These are phyloP conservation scores for Thysanoteuthis rhombus DNA, from an alignment of 2,888 invertebrate genomes.

Conservation along the genomic window DNA sequence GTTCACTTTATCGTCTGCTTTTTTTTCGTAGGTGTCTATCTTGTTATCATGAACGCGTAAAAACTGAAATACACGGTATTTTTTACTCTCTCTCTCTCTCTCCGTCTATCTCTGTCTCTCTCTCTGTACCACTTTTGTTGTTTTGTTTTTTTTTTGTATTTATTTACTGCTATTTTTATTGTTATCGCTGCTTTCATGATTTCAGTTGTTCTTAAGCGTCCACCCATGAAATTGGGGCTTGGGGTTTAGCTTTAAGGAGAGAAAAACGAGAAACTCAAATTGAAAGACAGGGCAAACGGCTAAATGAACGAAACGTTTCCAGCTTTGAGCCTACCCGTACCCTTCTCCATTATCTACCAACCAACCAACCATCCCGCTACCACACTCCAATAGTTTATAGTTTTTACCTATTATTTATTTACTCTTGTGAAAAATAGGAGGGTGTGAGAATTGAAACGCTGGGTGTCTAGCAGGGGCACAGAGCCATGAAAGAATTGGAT, in stretches of 20 bases:
- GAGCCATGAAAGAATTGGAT: neutral
- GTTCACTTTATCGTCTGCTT: neutral
- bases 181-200: neutral
- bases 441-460: neutral
- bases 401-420: neutral
- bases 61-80: neutral
- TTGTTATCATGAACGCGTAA: neutral
- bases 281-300: neutral
- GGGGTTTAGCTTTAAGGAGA: neutral
- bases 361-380: neutral
- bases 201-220: neutral
- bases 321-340: neutral
- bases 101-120: too few species aligned
- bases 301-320: neutral
- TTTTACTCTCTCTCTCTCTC: neutral
- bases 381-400: neutral
- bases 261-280: neutral
- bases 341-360: neutral
- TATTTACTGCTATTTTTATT: neutral
- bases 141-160: neutral
- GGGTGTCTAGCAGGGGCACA: neutral
- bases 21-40: conserved; percentile 1
- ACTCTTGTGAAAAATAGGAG: neutral
- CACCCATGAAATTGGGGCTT: neutral
- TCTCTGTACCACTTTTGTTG: neutral